Evolutionary conservation across 2,888 invertebrate species (phyloP).

Genomic region (Agonum fuliginosum): DNA sequence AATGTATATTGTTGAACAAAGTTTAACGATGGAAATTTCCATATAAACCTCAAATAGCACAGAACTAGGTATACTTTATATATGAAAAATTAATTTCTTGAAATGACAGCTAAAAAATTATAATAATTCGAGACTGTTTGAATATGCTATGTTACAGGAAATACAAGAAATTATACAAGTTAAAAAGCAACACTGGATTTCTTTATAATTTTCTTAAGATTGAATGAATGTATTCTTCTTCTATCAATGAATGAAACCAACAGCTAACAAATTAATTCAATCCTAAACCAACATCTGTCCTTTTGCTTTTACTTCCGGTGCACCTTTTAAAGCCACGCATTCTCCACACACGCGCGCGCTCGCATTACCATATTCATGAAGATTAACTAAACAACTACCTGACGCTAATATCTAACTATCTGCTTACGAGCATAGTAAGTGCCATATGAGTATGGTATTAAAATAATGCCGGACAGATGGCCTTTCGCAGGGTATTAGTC

Average conservation of each 20-base stretch:
- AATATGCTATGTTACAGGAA: no score
- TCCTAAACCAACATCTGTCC: background rate
- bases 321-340: conserved; percentile 47
- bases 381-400: conserved; percentile 46
- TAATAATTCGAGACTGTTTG: no score
- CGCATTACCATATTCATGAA: conserved; percentile 48
- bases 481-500: background rate
- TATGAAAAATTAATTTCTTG: no score
- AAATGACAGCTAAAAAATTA: no score
- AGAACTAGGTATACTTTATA: no score
- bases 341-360: background rate
- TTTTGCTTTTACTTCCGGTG: conserved; percentile 40
- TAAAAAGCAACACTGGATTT: no score
- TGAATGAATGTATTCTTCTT: background rate
- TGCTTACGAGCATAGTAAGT: background rate
- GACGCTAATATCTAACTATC: conserved; percentile 36
- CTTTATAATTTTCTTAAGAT: no score
- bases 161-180: no score
- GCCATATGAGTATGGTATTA: background rate
- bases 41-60: no score
- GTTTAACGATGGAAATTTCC: no score
- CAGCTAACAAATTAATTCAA: background rate
- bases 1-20: no score
- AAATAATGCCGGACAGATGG: background rate
- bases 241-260: conserved; percentile 10